phyloP scores from a whole-genome alignment of 2,113 vertebrate species.

The Sturnira hondurensis region DNA sequence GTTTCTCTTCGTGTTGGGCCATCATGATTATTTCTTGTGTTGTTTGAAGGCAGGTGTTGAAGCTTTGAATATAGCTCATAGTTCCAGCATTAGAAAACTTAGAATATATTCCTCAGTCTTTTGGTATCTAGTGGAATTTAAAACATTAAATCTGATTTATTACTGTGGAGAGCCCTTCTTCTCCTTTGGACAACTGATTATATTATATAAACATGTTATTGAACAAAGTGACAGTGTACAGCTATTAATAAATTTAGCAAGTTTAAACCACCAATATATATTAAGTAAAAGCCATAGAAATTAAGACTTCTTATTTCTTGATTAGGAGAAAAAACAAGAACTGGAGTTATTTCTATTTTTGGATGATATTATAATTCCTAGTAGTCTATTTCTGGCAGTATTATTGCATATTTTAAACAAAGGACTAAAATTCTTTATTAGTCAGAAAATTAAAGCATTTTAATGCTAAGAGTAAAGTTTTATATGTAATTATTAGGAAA shows the following conservation, averaged over 20 bases:
- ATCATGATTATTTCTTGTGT: background rate
- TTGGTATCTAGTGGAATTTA: background rate
- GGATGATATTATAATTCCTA: background rate
- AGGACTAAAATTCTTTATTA: conserved; percentile 23
- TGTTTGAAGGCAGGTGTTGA: background rate
- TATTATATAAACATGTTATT: background rate
- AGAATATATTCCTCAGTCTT: background rate
- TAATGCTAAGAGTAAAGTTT: conserved; percentile 27
- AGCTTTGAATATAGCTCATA: background rate
- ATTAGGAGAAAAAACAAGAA: background rate
- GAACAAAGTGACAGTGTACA: background rate
- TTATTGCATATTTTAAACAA: background rate
- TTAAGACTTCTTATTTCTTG: conserved; percentile 33
- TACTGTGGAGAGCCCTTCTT: background rate
- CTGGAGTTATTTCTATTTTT: background rate
- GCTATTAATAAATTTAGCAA: background rate
- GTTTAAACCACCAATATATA: background rate
- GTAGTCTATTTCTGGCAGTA: background rate
- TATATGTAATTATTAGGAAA: conserved; percentile 9
- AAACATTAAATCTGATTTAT: background rate
- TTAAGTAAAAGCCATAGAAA: background rate
- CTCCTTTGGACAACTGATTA: background rate
- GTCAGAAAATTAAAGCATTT: conserved; percentile 14
- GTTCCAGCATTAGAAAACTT: background rate
- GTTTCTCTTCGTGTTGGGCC: background rate